Percentiles rank a stretch among this genome's conserved stretches.
phyloP scores from a whole-genome alignment of 2,888 invertebrate species.

The Synanthedon andrenaeformis region DNA sequence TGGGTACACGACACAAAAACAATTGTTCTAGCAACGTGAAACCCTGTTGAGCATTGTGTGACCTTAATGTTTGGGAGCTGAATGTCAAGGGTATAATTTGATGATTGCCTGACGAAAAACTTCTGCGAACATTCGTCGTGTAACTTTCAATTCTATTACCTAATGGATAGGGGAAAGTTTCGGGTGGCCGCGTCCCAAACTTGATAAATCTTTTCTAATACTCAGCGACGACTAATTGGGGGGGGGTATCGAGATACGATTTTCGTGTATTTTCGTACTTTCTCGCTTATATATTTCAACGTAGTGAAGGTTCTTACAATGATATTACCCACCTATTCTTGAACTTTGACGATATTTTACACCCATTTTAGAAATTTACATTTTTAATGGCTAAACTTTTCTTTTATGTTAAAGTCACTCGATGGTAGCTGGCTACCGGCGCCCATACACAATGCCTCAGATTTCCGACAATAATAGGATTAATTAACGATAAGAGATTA shows the following conservation, averaged over 20 bases:
- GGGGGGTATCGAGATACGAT: conserved; percentile 2
- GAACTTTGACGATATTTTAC: no score
- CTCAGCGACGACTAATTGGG: conserved; percentile 1
- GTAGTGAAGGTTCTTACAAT: background rate
- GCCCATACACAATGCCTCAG: no score
- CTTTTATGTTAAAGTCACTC: no score
- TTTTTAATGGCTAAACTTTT: no score
- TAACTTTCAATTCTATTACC: conserved; percentile 4
- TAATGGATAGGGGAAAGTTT: conserved; percentile 7
- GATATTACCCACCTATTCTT: background rate
- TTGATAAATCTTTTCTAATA: conserved; percentile 7
- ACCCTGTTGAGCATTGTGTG: conserved; percentile 5
- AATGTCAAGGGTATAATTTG: conserved; percentile 10
- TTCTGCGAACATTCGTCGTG: conserved; percentile 1
- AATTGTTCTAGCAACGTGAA: conserved; percentile 2
- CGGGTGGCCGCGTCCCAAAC: conserved; percentile 2
- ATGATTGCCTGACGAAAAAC: conserved; percentile 3
- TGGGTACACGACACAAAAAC: background rate
- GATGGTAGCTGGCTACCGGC: no score
- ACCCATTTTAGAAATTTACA: no score
- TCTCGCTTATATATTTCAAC: background rate
- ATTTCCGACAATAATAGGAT: no score
- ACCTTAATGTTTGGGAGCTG: conserved; percentile 7
- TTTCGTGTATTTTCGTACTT: background rate
- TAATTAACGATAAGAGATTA: no score